Evolutionary conservation across 2,797 vertebrate species (phyloP).

Genomic region (Sebastes baramenuke): DNA sequence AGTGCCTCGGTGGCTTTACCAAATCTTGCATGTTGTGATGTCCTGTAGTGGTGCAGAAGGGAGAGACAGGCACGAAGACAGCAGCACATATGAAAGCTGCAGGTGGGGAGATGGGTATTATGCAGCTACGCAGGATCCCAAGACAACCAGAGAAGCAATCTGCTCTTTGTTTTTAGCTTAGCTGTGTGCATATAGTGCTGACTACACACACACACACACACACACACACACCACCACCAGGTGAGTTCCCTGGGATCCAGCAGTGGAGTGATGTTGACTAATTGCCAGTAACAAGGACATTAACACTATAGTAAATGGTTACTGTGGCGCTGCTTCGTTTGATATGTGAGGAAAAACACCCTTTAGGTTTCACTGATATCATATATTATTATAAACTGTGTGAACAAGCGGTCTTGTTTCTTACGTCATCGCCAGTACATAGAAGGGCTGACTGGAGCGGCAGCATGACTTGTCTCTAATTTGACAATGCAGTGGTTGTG

Average conservation of each 20-base stretch:
- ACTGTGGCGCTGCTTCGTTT: not conserved
- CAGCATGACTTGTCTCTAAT: not conserved
- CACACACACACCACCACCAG: not conserved
- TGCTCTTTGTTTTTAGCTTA: conserved; percentile 46
- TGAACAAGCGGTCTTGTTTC: not conserved
- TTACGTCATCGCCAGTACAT: not conserved
- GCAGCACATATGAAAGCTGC: conserved; percentile 3
- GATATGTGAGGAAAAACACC: not conserved
- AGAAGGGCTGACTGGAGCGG: not conserved
- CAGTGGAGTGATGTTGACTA: not conserved
- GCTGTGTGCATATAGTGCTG: conserved; percentile 14
- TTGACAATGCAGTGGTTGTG: not conserved
- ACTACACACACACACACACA: not conserved
- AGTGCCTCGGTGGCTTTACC: not conserved
- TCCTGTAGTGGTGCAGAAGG: not conserved
- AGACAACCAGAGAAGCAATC: conserved; percentile 18
- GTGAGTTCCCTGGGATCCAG: not conserved
- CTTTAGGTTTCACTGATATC: not conserved
- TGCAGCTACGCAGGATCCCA: conserved; percentile 4
- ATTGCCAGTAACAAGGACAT: not conserved
- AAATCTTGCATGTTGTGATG: not conserved
- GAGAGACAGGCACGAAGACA: not conserved
- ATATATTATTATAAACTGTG: not conserved
- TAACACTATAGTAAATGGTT: not conserved
- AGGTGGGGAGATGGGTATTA: conserved; percentile 8